Base-by-base conservation (phyloP, 1,140 invertebrate genomes). In the Prorops nasuta region DNA sequence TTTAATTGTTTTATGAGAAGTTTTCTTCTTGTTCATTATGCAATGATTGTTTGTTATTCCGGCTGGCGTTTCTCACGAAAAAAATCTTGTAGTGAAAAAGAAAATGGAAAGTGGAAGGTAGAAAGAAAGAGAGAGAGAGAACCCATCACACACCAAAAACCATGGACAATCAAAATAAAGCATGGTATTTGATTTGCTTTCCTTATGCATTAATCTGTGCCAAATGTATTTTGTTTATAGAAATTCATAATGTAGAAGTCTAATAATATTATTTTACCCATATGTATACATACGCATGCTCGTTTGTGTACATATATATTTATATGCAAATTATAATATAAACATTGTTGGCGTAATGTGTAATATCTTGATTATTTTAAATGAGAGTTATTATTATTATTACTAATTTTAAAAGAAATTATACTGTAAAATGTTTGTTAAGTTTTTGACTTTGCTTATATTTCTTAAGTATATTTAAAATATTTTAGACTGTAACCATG, bases 401-500 rank as follows among this genome's bases (percentile, higher is more conserved):
- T 56, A 68, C 68, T 74, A 64, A 69, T 71, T 72, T 74, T 69
- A 66, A 71, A 64, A 36, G 19, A n/a, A 58, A 62, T 56, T 52
- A 53, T 59, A 64, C 55, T 76, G 72, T 77, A 74, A 74, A 74
- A 75, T 70, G 71, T 76, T 77, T 77, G 75, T 77, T 77, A 76
- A 76, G 74, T 77, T 77, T 76, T 72, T 74, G 71, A 71, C 69
- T 66, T 76, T 74, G 69, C 74, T 77, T 74, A 73, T 66, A 59
- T 67, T 67, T 66, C 64, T 72, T 73, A 71, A 70, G 63, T 70
- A 65, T 75, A 68, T 62, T 62, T 60, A 62, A 28, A 60, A 69
- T 76, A 76, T 70, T 72, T 74, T 76, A 76, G 66, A 63, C 56
- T 74, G 68, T 76, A 77, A 72, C 58, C 55, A 70, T 60, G 52